Conservation (phyloP, 2,888 invertebrate genomes). For the Hypselothyrea guttata region DNA sequence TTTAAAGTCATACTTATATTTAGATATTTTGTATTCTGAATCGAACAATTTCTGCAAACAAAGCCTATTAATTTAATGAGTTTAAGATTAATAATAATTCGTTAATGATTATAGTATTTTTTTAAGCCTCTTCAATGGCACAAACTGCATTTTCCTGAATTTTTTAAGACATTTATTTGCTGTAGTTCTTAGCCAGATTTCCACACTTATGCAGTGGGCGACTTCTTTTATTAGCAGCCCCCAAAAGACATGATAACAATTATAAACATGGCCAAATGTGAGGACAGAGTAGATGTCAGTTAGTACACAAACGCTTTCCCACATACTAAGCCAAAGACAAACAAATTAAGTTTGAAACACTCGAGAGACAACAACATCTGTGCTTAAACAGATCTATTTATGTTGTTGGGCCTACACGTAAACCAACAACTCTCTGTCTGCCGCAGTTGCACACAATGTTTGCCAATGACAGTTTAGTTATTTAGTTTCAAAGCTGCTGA, state of each 20-base stretch:
- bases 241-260: slow-evolving; percentile 33
- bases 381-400: slow-evolving; percentile 24
- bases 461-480: slow-evolving; percentile 61
- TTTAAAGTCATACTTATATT: too few species aligned
- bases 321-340: slow-evolving; percentile 12
- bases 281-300: slow-evolving; percentile 21
- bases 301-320: slow-evolving; percentile 6
- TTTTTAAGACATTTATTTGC: too few species aligned
- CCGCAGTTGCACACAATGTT: slow-evolving; percentile 37
- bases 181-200: too few species aligned
- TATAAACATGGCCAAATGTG: slow-evolving; percentile 49
- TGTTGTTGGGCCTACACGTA: slow-evolving; percentile 1
- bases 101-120: too few species aligned
- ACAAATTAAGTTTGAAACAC: slow-evolving; percentile 28
- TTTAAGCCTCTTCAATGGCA: too few species aligned
- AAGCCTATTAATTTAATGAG: too few species aligned
- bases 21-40: too few species aligned
- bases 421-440: too few species aligned
- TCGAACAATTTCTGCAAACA: too few species aligned
- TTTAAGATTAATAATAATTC: too few species aligned
- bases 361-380: slow-evolving; percentile 37
- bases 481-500: slow-evolving; percentile 46
- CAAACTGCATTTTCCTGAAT: too few species aligned
- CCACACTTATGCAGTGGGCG: slow-evolving; percentile 7
- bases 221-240: slow-evolving; percentile 32